Conservation (phyloP, 2,888 invertebrate species). For the Meloe dianella region DNA sequence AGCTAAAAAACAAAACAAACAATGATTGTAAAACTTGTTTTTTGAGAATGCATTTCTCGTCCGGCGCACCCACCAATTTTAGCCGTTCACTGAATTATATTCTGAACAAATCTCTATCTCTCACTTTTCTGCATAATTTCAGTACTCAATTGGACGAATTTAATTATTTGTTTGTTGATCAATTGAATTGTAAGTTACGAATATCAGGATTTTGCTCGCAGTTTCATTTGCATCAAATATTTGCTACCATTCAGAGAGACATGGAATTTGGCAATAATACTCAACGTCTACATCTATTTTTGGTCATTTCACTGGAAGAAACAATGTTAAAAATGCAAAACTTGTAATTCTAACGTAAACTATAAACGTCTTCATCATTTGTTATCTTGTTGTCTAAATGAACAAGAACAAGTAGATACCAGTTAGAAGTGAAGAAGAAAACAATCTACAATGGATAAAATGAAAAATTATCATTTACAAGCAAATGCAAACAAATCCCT, state of each 20-base stretch:
- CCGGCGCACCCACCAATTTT: neutral
- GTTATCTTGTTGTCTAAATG: neutral
- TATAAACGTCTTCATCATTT: neutral
- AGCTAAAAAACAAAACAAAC: too few relatives aligned
- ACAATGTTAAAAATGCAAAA: neutral
- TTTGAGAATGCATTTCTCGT: too few relatives aligned
- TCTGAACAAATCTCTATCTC: too few relatives aligned
- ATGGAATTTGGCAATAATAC: neutral
- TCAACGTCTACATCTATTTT: neutral
- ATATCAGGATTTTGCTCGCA: too few relatives aligned
- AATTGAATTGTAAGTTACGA: too few relatives aligned
- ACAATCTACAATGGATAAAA: neutral
- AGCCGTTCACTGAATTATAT: neutral
- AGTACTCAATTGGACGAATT: too few relatives aligned
- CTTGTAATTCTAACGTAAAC: neutral
- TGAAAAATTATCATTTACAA: neutral
- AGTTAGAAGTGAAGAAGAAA: neutral
- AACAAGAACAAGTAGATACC: neutral
- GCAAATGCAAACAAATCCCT: neutral
- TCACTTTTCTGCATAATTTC: too few relatives aligned
- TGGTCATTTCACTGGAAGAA: neutral
- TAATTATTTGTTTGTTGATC: too few relatives aligned
- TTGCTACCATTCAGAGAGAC: neutral
- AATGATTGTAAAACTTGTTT: too few relatives aligned
- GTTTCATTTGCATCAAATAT: neutral